Evolutionary conservation across 2,113 vertebrate species (phyloP).

Genomic region (Aptenodytes forsteri): DNA sequence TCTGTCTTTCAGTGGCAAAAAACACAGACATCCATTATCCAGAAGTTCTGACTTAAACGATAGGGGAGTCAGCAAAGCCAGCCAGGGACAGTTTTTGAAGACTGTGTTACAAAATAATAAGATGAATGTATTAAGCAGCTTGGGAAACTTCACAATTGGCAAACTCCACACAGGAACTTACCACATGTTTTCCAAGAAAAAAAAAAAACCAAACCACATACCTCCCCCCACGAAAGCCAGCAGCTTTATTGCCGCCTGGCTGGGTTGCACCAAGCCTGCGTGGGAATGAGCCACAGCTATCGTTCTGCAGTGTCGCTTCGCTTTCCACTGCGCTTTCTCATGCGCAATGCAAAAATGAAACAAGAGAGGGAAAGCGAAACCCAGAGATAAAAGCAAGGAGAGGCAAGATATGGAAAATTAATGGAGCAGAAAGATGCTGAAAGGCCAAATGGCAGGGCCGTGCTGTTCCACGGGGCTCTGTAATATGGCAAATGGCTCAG

Average conservation of each 20-base stretch:
- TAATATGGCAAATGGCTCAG: not conserved
- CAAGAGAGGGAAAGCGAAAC: not conserved
- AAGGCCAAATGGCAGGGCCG: not conserved
- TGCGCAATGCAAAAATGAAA: not conserved
- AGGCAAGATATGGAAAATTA: not conserved
- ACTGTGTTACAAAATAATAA: not conserved
- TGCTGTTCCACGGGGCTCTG: not conserved
- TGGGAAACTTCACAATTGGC: not conserved
- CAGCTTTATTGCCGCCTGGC: not conserved
- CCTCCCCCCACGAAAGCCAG: not conserved
- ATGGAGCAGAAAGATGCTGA: not conserved
- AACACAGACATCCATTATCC: not conserved
- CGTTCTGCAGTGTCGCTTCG: accelerated
- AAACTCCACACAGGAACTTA: not conserved
- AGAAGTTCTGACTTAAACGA: not conserved
- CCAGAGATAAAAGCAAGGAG: not conserved
- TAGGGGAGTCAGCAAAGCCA: not conserved
- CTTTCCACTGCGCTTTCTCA: not conserved
- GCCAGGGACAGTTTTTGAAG: not conserved
- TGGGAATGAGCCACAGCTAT: not conserved
- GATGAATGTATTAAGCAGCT: not conserved
- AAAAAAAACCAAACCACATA: not conserved
- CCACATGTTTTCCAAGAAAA: not conserved
- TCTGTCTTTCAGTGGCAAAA: not conserved
- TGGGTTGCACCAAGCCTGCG: not conserved